phyloP scores from a whole-genome alignment of 2,113 vertebrate genomes.

The Pipa parva region DNA sequence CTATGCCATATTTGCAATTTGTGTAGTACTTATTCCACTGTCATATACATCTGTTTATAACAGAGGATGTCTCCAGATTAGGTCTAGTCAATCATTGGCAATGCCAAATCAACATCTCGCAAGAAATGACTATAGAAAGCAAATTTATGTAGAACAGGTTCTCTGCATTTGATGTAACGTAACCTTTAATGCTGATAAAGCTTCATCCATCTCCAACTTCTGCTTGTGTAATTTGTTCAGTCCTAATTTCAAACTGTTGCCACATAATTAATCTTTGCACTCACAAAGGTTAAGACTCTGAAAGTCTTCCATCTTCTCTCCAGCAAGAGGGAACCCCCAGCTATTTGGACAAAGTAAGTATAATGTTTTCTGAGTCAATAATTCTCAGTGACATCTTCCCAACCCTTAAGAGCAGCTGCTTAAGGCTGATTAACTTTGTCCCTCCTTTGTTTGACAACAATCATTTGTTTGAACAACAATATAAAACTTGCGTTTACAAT shows the following conservation, averaged over 20 bases:
- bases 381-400: constrained; percentile 1
- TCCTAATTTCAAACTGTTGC: constrained; percentile 14
- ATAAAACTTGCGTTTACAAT: background rate
- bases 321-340: background rate
- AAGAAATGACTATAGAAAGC: constrained; percentile 23
- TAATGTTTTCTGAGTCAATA: constrained; percentile 20
- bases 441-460: constrained; percentile 2
- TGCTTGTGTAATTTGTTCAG: constrained; percentile 29
- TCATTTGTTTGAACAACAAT: background rate
- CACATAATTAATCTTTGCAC: constrained; percentile 35
- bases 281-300: constrained; percentile 32
- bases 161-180: constrained; percentile 22
- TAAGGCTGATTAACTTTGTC: constrained; percentile 1
- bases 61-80: background rate
- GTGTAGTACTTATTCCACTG: background rate
- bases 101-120: background rate
- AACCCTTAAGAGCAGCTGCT: background rate
- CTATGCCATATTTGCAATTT: background rate
- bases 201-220: constrained; percentile 33
- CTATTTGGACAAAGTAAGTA: constrained; percentile 29
- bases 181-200: constrained; percentile 33
- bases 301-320: constrained; percentile 23
- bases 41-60: background rate
- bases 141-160: constrained; percentile 23
- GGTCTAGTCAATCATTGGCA: constrained; percentile 9